Evolutionary conservation across 2,888 invertebrate species (phyloP), one percentile per base, ranked within the genome.

Genomic region (Drosophila nr. medialis): DNA sequence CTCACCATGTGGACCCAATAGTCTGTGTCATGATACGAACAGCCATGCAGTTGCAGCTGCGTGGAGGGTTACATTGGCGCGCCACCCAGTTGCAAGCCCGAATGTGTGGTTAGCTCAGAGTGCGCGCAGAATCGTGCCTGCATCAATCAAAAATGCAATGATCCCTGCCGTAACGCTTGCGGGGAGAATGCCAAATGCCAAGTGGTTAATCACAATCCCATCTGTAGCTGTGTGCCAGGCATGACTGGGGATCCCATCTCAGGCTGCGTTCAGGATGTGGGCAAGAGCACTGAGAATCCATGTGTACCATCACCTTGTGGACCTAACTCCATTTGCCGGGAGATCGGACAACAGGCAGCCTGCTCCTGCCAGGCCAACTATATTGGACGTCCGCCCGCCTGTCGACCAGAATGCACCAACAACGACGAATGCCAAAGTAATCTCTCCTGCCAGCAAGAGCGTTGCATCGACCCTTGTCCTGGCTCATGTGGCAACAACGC

Each of bases 221-320:
- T 95, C 63, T 96, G 96, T 91, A 95, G 94, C 76, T 96, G 96
- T 91, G 90, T 94, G 29, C 92, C 94, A 40, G 95, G 95, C 62
- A 94, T 94, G 92, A 94, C 94, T 29, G 95, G 95, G 54, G 95
- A 96, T 93, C 95, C 95, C 68, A 95, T 95, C 85, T 92, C 93
- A 21, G 92, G 93, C 65, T 95, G 95, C 75, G 78, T 92, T 48
- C 91, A 93, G 90, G 94, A 94, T 75, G 92, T 92, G 42, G 86
- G 58, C 1, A 81, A 74, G 30, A 72, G 56, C 30, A 75, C 83
- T 6, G 90, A 81, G 74, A 95, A 96, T 91, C 97, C 97, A 36
- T 97, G 97, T 91, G 93, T 94, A 55, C 97, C 97, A 18, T 96
- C 96, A 75, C 97, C 97, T 0, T 97, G 97, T 91, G 97, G 97